Base-by-base conservation (phyloP, 1,140 invertebrate genomes). In the Caenorhabditis elegans region DNA sequence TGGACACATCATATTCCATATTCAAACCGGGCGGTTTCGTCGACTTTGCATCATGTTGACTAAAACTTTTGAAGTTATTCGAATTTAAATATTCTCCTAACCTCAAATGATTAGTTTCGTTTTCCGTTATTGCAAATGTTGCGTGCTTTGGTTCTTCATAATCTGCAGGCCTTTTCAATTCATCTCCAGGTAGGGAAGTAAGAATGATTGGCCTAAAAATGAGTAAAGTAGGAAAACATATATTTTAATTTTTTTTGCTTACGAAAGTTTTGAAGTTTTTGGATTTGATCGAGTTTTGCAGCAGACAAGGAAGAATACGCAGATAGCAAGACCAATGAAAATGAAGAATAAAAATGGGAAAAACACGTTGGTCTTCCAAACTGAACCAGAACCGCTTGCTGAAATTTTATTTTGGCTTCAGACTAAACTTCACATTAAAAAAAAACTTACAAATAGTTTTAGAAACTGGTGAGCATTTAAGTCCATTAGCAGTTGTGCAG, bases 251-350 rank as follows among this genome's bases (percentile, higher is more conserved):
- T 60, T 31, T 2, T 17, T 8, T 8, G n/a, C 28, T 60, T n/a
- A 60, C 55, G 60, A 70, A 17, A 70, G n/a, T 11, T 70, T 70
- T 39, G 60, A 70, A 22, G 3, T 70, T 36, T 77, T 77, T n/a
- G 46, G 43, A 6, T 8, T 28, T 15, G 46, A 22, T 36, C 80
- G 22, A 6, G 80, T 49, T 36, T 53, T 78, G 55, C 76, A 83
- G 77, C 82, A 83, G 11, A 83, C 51, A 13, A 83, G 5, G 36
- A 83, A 24, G 51, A 83, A 36, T 15, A 70, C 36, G 15, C 24
- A 43, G 22, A 70, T 17, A 19, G 80, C 22, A 46, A 83, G 39
- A 1, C 60, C 22, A 5, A 65, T 53, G 43, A 46, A 49, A 19
- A 39, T 13, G 24, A 83, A 31, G 31, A 79, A 28, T 2, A 75